Base-by-base conservation (phyloP, 2,797 vertebrate species). In the Xenops minutus region DNA sequence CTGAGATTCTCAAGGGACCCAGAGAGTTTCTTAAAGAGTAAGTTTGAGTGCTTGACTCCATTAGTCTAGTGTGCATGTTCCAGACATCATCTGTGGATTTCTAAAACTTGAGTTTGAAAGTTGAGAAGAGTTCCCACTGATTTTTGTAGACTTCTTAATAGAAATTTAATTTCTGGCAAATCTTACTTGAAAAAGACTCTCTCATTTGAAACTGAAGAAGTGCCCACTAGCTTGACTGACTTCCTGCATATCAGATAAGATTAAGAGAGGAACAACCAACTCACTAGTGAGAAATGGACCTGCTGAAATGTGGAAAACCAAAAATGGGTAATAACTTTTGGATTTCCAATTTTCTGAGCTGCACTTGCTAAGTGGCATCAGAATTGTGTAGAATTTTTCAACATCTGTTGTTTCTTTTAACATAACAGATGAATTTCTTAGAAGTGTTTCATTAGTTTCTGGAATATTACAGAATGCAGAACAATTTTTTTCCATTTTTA, bases 171-270 rank as follows among this genome's bases (percentile, higher is more conserved):
- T 92, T 91, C 62, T 91, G 78, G 44, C 27, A 78, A 73, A 81
- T 20, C 34, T 87, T 75, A 6, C 27, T 68, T 91, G 39, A 54
- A 79, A 75, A 84, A 69, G 22, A 79, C 27, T 56, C 32, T 58
- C 9, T 88, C 14, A 61, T 67, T 90, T 92, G 89, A 90, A 56
- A 79, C n/a, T 58, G 89, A 92, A 89, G 92, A 84, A 82, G 73
- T 73, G 18, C 11, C 51, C 24, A 7, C 32, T 86, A 73, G 29
- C 27, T 66, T 88, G 79, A 32, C n/a, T 94, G 83, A 15, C 11
- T 85, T 62, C 48, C 72, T 90, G 23, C 10, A 0, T 80, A 75
- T 83, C 62, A 72, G 52, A 52, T 93, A 44, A 68, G 39, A 74
- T 51, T 83, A 62, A 55, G 75, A 85, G 22, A 68, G 79, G 79